These are phyloP conservation scores for Bufo bufo DNA, from an alignment of 2,113 vertebrate genomes.

Conservation along the genomic window DNA sequence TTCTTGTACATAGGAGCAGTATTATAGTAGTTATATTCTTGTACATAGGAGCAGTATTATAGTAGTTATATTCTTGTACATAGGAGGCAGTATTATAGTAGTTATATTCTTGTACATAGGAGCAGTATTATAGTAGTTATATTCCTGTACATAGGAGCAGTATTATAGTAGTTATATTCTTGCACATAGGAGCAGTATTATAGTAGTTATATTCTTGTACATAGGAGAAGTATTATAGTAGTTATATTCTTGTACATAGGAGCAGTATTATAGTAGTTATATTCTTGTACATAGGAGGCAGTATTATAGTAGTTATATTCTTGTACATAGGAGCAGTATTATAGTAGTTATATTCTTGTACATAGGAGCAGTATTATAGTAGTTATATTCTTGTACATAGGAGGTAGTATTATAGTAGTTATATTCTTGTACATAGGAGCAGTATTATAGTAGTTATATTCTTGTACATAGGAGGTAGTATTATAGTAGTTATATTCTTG, in stretches of 20 bases:
- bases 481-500: no score
- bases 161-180: conserved; percentile 12
- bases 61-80: conserved; percentile 1
- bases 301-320: conserved; percentile 1
- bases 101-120: neutral
- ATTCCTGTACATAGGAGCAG: neutral
- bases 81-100: conserved; percentile 3
- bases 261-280: neutral
- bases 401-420: no score
- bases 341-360: neutral
- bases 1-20: neutral
- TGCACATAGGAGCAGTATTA: neutral
- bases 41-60: neutral
- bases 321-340: neutral
- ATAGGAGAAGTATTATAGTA: neutral
- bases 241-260: no score
- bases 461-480: no score
- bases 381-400: no score
- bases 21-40: conserved; percentile 7
- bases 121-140: neutral
- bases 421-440: no score
- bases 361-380: neutral
- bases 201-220: neutral
- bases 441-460: no score
- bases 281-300: neutral